Percentiles rank a stretch among this genome's conserved stretches.
Conservation (phyloP, 1,140 invertebrate genomes). For the Zaprionus nigranus region DNA sequence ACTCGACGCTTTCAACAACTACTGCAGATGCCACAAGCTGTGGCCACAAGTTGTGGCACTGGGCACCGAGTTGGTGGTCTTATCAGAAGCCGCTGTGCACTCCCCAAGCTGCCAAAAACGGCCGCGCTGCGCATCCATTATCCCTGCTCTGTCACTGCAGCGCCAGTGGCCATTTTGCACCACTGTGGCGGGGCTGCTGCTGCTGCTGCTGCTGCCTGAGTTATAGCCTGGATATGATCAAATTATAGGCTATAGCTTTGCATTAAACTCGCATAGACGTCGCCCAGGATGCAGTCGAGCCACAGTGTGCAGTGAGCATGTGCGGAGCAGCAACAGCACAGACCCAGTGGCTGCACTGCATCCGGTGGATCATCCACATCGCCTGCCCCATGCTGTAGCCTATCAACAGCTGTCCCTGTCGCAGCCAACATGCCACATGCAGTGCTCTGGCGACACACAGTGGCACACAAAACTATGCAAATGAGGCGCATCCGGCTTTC, state of each 20-base stretch:
- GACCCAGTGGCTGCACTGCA: conserved; percentile 31
- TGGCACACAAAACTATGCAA: conserved; percentile 67
- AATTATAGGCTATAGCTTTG: conserved; percentile 77
- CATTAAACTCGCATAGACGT: conserved; percentile 78
- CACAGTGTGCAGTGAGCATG: conserved; percentile 30
- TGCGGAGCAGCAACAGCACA: conserved; percentile 15
- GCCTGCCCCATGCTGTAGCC: background rate
- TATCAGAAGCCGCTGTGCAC: conserved; percentile 78
- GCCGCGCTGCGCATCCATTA: conserved; percentile 80
- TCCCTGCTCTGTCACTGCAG: conserved; percentile 73
- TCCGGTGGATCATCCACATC: conserved; percentile 4
- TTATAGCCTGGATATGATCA: conserved; percentile 83
- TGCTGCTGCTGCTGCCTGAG: conserved; percentile 53
- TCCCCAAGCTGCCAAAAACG: conserved; percentile 79
- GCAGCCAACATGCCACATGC: background rate
- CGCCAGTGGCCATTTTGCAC: conserved; percentile 78
- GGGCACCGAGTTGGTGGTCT: conserved; percentile 67
- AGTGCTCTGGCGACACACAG: conserved; percentile 7
- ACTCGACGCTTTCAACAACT: conserved; percentile 81
- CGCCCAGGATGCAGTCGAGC: conserved; percentile 7
- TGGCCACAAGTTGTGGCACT: background rate
- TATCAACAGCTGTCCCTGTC: conserved; percentile 23
- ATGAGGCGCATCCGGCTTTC: conserved; percentile 55
- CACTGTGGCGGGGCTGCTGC: conserved; percentile 16
- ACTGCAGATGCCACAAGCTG: conserved; percentile 49